Evolutionary conservation across 2,797 vertebrate genomes (phyloP), one percentile per base, ranked within the genome.

Genomic region (Gadopsis bispinosus): DNA sequence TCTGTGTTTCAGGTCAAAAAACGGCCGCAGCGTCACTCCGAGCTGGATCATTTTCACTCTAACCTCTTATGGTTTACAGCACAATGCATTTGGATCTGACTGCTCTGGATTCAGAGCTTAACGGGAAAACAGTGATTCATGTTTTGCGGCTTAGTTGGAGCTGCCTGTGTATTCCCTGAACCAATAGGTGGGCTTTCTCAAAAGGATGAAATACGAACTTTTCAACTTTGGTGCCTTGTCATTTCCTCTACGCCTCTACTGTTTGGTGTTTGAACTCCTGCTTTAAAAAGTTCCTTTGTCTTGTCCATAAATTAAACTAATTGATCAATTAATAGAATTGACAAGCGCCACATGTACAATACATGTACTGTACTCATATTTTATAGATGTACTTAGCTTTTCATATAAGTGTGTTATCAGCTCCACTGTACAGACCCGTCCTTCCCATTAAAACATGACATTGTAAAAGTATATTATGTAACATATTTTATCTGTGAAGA

Each of bases 1-100:
- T 79, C 31, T 12, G 14, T 55, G 12, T 43, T 48, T 80, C 66
- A 65, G 59, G 56, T 63, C 39, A 33, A 53, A 67, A 29, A 53
- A 60, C 19, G 53, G 22, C 1, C 29, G 53, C 33, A 53, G 11
- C 29, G 51, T n/a, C 7, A 20, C 31, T 35, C 13, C 72, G 41
- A 58, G 13, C 69, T 41, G 29, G 55, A 51, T 13, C 10, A 35
- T 53, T 69, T 66, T 51, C 50, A 69, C 22, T 56, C 47, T 41
- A 53, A 50, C 19, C 56, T 60, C 7, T 39, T 53, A 13, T 16
- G 5, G 0, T 35, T 33, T 29, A 61, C 43, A 35, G 43, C 12
- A 60, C 16, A 11, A 19, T 58, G n/a, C 11, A 20, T 60, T 51
- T 72, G 53, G n/a, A 64, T 63, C 73, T 69, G 16, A 72, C 22